Base-by-base conservation (phyloP, 2,888 invertebrate species). In the Hemistola chrysoprasaria region DNA sequence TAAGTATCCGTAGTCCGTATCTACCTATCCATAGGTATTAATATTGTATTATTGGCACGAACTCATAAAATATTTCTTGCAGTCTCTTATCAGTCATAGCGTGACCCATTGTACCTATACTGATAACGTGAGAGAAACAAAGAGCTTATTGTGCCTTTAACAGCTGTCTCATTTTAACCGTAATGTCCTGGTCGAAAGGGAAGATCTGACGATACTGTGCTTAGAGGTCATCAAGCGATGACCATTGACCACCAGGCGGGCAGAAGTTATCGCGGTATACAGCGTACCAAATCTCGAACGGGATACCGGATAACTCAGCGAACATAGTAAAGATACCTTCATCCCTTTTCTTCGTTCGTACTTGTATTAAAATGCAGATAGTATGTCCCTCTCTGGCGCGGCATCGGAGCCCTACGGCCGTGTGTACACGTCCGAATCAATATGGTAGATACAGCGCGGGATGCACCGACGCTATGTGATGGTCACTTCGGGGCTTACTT, bases 261-360 rank as follows among this genome's bases (percentile, higher is more conserved):
- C 58, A 57, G 56, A 60, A 60, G 59, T 65, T 71, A 69, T 67
- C 65, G 64, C 58, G 55, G 59, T 65, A 64, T 66, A 77, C 76
- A 71, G 72, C 71, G 69, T 62, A 72, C 69, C 73, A 73, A 76
- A 77, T 77, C 78, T 74, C 66, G 61, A 79, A 81, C 80, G 75
- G 81, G 80, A 84, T 82, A 78, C 84, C 84, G 80, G 84, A 84
- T 78, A 77, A 71, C 49, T 35, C 58, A 49, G 55, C 55, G 44
- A 52, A 59, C 59, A 52, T 34, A 35, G 56, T 54, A 55, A 59
- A 71, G 63, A 57, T 65, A 66, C 42, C 41, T 9, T 47, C 48
- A 38, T 81, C 81, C 63, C 72, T 50, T 55, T 84, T 65, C 22
- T 43, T 43, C 58, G 33, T 42, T 27, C 47, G 47, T 33, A 42